Percentiles rank a stretch among this genome's conserved stretches.
Conservation (phyloP, 2,797 vertebrate species). For the Microhierax caerulescens region DNA sequence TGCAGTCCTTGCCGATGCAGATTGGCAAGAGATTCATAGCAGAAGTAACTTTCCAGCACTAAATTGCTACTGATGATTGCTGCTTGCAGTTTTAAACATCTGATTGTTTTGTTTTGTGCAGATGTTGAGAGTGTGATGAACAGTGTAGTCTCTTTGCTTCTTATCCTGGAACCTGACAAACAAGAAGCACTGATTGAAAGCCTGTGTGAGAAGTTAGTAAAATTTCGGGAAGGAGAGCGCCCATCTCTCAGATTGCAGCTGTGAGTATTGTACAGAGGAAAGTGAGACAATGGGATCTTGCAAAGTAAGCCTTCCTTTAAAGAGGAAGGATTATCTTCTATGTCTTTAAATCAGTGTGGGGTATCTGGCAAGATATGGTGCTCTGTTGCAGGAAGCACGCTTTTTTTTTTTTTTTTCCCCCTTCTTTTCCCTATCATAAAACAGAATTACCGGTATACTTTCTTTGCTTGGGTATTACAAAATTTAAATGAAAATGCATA, state of each 20-base stretch:
- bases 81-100: not conserved
- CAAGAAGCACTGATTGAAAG: slow-evolving; percentile 95
- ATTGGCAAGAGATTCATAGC: not conserved
- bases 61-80: not conserved
- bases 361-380: not conserved
- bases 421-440: not conserved
- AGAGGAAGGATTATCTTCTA: not conserved
- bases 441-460: not conserved
- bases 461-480: not conserved
- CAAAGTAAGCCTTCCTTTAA: not conserved
- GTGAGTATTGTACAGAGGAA: slow-evolving; percentile 77
- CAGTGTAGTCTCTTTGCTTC: slow-evolving; percentile 93
- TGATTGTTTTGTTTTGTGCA: slow-evolving; percentile 55
- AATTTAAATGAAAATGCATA: not conserved
- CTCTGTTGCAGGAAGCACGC: not conserved
- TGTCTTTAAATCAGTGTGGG: not conserved
- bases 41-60: not conserved
- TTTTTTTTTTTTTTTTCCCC: not conserved
- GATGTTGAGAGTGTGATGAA: slow-evolving; percentile 99
- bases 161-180: slow-evolving; percentile 96
- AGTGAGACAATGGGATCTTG: not conserved
- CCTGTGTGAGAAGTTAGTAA: slow-evolving; percentile 95
- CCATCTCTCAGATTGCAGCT: slow-evolving; percentile 94
- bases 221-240: slow-evolving; percentile 96
- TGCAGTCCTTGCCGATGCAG: not conserved